Conservation (phyloP, 2,113 vertebrate genomes). For the Eulemur macaco region DNA sequence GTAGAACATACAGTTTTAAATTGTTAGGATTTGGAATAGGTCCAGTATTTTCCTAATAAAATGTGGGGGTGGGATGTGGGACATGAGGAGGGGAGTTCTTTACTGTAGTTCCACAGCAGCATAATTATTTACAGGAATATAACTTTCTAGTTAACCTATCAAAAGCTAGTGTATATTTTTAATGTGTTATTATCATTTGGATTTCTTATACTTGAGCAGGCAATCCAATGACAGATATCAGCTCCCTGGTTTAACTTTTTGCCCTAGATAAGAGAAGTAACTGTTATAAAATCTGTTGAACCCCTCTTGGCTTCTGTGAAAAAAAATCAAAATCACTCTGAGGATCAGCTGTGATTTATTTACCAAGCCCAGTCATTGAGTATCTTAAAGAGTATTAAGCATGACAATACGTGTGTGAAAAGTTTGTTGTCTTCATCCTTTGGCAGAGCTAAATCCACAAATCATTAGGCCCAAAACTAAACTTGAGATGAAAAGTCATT, state of each 20-base stretch:
- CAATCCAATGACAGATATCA: neutral
- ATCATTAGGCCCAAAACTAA: conserved; percentile 36
- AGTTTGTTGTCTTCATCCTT: neutral
- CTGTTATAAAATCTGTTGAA: neutral
- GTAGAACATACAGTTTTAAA: neutral
- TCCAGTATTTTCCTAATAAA: conserved; percentile 20
- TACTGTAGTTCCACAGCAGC: neutral
- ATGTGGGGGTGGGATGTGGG: neutral
- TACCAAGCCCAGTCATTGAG: neutral
- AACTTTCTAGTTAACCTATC: neutral
- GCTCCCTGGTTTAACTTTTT: neutral
- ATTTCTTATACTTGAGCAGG: neutral
- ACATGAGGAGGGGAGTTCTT: neutral
- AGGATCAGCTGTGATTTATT: neutral
- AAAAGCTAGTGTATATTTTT: neutral
- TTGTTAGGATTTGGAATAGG: neutral
- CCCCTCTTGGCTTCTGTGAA: neutral
- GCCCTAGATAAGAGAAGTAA: neutral
- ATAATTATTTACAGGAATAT: conserved; percentile 5
- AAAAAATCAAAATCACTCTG: neutral
- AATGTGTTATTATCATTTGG: neutral
- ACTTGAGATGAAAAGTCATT: conserved; percentile 56
- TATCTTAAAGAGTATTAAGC: neutral
- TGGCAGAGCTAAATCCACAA: neutral
- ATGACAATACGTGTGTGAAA: neutral